phyloP scores from a whole-genome alignment of 2,797 vertebrate species.

The Micrastur ruficollis region DNA sequence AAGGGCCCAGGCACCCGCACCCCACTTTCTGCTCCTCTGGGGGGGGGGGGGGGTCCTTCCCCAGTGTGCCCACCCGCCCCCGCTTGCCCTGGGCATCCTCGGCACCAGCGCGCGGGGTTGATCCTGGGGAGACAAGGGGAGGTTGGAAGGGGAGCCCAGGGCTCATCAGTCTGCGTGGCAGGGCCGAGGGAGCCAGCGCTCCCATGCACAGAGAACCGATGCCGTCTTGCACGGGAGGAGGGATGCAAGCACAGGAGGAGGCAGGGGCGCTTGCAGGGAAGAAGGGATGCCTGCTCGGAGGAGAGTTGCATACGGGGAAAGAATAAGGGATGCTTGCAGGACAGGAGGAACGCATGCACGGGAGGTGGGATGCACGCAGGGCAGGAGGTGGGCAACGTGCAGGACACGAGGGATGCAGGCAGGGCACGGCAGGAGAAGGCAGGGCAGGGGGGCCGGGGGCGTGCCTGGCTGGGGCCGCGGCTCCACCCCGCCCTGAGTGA shows the following conservation, averaged over 20 bases:
- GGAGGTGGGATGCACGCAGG: neutral
- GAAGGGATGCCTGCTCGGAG: neutral
- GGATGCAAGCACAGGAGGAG: neutral
- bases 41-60: neutral
- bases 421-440: neutral
- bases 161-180: neutral
- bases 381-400: rapidly evolving
- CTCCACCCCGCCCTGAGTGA: slow-evolving; percentile 11
- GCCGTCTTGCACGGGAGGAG: rapidly evolving
- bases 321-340: too few relatives aligned
- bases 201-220: neutral
- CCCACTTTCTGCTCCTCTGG: rapidly evolving
- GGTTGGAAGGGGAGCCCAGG: neutral
- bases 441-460: neutral
- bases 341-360: rapidly evolving
- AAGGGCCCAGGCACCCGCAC: neutral
- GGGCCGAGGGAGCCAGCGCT: neutral
- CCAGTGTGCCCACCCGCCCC: rapidly evolving
- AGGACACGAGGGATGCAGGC: neutral
- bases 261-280: neutral
- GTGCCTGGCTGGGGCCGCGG: neutral
- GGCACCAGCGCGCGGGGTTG: rapidly evolving
- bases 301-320: neutral
- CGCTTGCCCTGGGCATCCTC: neutral
- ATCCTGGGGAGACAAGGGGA: neutral